These are phyloP conservation scores for Elephas maximus DNA, from an alignment of 2,113 vertebrate species.

Conservation along the genomic window DNA sequence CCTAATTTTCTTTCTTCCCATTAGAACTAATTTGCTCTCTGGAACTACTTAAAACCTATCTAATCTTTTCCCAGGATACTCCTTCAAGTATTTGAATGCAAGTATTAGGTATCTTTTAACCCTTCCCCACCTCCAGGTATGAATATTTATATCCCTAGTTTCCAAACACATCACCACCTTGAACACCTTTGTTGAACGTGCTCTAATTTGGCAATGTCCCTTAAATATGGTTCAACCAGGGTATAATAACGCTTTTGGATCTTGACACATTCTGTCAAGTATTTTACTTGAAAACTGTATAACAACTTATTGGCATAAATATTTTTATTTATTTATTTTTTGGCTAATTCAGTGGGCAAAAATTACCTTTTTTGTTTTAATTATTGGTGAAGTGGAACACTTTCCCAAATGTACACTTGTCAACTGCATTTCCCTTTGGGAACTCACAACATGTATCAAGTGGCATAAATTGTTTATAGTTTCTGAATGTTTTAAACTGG, in stretches of 20 bases:
- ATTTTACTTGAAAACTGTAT: conserved; percentile 17
- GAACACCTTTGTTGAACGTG: neutral
- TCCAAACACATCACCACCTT: neutral
- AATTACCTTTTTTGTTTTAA: neutral
- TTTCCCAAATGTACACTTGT: neutral
- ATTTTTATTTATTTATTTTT: neutral
- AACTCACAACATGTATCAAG: neutral
- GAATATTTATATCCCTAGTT: neutral
- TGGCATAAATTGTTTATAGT: neutral
- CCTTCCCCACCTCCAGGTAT: neutral
- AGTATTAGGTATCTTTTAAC: neutral
- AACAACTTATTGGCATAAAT: neutral
- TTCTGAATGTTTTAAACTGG: neutral
- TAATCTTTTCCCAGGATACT: neutral
- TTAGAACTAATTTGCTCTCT: neutral
- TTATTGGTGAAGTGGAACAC: neutral
- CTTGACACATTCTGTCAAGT: neutral
- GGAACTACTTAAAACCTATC: neutral
- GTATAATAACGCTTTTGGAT: neutral
- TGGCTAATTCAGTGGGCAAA: neutral
- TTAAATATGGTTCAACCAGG: neutral
- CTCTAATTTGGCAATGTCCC: neutral
- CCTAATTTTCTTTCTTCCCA: neutral
- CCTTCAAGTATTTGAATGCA: neutral
- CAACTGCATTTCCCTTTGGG: no score